Percentiles rank a stretch among this genome's conserved stretches.
These are phyloP conservation scores for Anthonomus grandis DNA, from an alignment of 1,140 invertebrate species.

Conservation along the genomic window DNA sequence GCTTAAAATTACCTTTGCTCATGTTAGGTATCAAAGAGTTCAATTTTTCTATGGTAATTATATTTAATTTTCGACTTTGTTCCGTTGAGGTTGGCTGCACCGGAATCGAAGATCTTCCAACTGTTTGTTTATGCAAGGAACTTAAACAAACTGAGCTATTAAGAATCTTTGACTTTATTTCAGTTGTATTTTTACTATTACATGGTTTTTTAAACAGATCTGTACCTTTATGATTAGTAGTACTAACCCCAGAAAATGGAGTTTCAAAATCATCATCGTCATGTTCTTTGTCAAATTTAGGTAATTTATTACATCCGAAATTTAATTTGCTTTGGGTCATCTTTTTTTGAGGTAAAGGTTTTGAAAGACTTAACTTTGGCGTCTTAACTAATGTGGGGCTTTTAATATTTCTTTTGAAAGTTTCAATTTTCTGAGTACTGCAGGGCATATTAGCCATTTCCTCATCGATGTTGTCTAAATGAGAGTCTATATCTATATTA, in stretches of 20 bases:
- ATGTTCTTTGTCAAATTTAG: neutral
- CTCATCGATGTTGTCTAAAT: constrained; percentile 35
- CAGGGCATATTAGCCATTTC: constrained; percentile 20
- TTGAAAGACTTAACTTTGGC: neutral
- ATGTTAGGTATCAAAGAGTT: constrained; percentile 19
- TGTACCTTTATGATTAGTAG: too few species aligned
- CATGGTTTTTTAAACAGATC: constrained; percentile 2
- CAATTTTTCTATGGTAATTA: constrained; percentile 26
- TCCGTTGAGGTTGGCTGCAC: too few species aligned
- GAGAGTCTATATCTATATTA: constrained; percentile 32
- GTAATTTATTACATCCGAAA: neutral
- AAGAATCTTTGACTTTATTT: too few species aligned
- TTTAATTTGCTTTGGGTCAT: constrained; percentile 13
- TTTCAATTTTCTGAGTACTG: constrained; percentile 9
- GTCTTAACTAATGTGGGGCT: constrained; percentile 5
- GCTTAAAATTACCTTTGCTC: constrained; percentile 33
- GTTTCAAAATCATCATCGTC: neutral
- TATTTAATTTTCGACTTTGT: neutral
- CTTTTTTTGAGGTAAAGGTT: constrained; percentile 3
- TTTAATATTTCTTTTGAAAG: constrained; percentile 5
- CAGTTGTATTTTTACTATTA: too few species aligned
- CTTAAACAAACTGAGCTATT: too few species aligned
- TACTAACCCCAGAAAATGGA: too few species aligned
- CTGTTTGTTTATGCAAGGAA: too few species aligned
- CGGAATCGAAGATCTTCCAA: too few species aligned